Conservation (phyloP, 2,113 vertebrate genomes). For the Indicator maculatus region DNA sequence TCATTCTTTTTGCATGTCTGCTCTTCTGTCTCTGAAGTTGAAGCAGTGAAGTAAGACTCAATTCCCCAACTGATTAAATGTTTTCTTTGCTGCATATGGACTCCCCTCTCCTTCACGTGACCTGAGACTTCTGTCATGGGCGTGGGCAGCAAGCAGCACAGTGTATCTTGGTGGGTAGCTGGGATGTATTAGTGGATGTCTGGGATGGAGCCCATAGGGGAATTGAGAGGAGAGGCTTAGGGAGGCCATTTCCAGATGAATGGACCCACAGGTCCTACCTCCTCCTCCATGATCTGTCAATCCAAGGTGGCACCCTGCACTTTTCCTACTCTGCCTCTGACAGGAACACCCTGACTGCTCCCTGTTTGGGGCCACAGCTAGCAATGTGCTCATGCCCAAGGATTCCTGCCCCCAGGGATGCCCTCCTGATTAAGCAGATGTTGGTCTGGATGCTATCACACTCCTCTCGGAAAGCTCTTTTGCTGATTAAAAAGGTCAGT, state of each 20-base stretch:
- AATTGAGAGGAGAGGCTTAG: neutral
- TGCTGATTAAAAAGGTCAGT: neutral
- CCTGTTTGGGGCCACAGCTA: neutral
- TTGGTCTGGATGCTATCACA: neutral
- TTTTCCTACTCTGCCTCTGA: neutral
- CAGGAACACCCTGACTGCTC: neutral
- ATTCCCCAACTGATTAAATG: neutral
- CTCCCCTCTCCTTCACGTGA: fast-evolving
- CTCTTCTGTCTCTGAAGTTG: neutral
- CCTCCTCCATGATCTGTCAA: neutral
- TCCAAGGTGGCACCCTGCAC: neutral
- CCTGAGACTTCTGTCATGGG: neutral
- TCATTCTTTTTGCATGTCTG: neutral
- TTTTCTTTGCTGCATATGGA: neutral
- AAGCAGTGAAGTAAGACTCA: neutral
- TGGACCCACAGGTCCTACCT: neutral
- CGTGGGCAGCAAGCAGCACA: neutral
- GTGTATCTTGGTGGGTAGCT: neutral
- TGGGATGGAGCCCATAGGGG: neutral
- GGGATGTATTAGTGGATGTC: neutral
- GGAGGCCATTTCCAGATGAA: neutral
- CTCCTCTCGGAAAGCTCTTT: neutral
- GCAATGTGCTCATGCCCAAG: neutral
- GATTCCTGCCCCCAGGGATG: neutral
- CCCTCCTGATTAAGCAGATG: neutral